Evolutionary conservation across 1,140 invertebrate species (phyloP).

Genomic region (Dinothrombium tinctorium): DNA sequence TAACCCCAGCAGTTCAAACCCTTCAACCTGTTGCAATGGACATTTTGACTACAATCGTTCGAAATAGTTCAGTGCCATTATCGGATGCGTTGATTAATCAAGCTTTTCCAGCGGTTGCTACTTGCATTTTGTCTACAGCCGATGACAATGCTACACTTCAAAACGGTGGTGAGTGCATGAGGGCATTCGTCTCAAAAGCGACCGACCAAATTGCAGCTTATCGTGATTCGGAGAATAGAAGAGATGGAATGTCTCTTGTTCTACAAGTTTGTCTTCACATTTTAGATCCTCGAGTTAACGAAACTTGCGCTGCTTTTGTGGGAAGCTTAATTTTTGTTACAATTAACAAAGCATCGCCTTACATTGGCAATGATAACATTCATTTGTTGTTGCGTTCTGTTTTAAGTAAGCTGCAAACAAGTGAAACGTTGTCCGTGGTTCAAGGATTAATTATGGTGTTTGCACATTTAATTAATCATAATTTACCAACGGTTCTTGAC

Average conservation of each 20-base stretch:
- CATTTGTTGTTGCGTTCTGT: slow-evolving; percentile 46
- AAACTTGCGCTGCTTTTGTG: slow-evolving; percentile 40
- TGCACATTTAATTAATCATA: slow-evolving; percentile 43
- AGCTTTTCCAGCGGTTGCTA: slow-evolving; percentile 36
- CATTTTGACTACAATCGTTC: slow-evolving; percentile 33
- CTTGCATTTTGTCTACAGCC: slow-evolving; percentile 28
- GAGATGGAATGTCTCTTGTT: slow-evolving; percentile 14
- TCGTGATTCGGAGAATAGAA: slow-evolving; percentile 22
- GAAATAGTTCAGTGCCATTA: slow-evolving; percentile 32
- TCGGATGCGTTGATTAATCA: slow-evolving; percentile 29
- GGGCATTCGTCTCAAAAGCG: slow-evolving; percentile 38
- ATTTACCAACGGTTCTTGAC: slow-evolving; percentile 45
- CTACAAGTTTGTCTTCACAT: slow-evolving; percentile 37
- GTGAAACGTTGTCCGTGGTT: slow-evolving; percentile 24
- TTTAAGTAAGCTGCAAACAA: slow-evolving; percentile 44
- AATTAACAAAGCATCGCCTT: slow-evolving; percentile 34
- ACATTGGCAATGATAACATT: slow-evolving; percentile 39
- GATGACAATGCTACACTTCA: slow-evolving; percentile 36
- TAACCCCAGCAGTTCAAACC: not conserved
- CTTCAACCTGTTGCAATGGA: slow-evolving; percentile 31
- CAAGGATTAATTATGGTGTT: slow-evolving; percentile 50
- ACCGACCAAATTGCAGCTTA: slow-evolving; percentile 35
- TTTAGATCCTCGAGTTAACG: slow-evolving; percentile 39
- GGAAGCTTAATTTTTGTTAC: slow-evolving; percentile 43
- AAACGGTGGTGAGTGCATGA: slow-evolving; percentile 46